A percentile compares a stretch with the other conserved stretches of the same genome.
Conservation (phyloP, 2,797 vertebrate genomes). For the Jordanella pulchra region DNA sequence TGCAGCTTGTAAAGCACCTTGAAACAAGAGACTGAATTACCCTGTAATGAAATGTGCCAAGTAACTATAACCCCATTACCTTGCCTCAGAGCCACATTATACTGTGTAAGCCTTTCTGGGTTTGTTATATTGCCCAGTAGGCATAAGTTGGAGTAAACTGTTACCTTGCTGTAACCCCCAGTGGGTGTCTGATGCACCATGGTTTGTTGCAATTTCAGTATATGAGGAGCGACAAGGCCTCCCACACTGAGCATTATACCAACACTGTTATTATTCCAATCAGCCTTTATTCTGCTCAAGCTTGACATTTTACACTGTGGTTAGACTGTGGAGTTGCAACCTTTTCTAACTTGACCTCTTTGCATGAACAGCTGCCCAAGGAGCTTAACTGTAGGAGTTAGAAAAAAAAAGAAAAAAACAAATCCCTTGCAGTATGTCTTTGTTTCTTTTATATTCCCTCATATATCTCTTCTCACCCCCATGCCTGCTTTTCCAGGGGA, state of each 20-base stretch:
- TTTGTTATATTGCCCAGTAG: conserved; percentile 17
- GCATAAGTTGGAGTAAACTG: conserved; percentile 36
- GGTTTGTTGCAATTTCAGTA: conserved; percentile 30
- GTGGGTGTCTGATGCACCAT: conserved; percentile 30
- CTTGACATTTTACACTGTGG: conserved; percentile 29
- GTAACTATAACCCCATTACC: background rate
- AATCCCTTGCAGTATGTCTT: conserved; percentile 30
- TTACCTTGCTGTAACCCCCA: conserved; percentile 21
- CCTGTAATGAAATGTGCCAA: background rate
- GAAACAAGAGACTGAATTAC: conserved; percentile 1
- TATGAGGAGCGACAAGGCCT: conserved; percentile 37
- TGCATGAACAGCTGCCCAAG: conserved; percentile 37
- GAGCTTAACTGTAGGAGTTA: conserved; percentile 30
- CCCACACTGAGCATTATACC: conserved; percentile 28
- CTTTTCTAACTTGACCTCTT: conserved; percentile 28
- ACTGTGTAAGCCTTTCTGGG: conserved; percentile 11
- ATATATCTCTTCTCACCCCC: conserved; percentile 13
- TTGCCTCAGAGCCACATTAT: background rate
- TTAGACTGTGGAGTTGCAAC: conserved; percentile 13
- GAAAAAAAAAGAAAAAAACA: conserved; percentile 26
- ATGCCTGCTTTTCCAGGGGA: conserved; percentile 19
- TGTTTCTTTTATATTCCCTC: conserved; percentile 46
- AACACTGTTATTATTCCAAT: conserved; percentile 47
- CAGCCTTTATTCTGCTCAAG: conserved; percentile 31
- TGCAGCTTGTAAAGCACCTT: background rate